phyloP scores from a whole-genome alignment of 2,888 invertebrate genomes.

The Spisula solida region DNA sequence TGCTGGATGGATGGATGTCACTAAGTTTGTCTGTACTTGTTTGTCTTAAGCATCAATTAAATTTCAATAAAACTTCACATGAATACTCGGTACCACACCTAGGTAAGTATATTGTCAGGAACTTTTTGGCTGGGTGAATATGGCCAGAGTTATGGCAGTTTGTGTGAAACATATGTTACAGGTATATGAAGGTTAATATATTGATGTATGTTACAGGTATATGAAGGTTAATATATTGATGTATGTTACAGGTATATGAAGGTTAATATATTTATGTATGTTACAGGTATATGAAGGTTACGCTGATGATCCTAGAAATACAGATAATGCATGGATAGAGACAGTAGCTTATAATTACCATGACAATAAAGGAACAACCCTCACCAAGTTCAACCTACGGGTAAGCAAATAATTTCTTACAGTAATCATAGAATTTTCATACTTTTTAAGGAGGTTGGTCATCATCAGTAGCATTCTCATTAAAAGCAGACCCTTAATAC shows the following conservation, averaged over 20 bases:
- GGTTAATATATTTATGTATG: not conserved
- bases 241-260: not conserved
- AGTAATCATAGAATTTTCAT: too few species aligned
- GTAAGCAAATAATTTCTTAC: constrained; percentile 60
- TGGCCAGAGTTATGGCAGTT: too few species aligned
- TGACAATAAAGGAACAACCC: constrained; percentile 91
- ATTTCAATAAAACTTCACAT: too few species aligned
- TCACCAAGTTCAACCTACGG: constrained; percentile 91
- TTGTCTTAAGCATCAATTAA: too few species aligned
- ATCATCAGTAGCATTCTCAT: not conserved
- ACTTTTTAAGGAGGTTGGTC: too few species aligned
- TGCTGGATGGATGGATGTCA: too few species aligned
- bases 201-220: constrained; percentile 89
- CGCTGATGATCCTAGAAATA: constrained; percentile 98
- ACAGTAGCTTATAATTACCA: constrained; percentile 97
- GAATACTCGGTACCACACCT: too few species aligned
- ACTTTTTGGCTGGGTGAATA: too few species aligned
- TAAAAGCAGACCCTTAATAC: too few species aligned
- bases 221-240: constrained; percentile 91
- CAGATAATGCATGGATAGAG: constrained; percentile 99
- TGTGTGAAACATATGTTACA: too few species aligned
- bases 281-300: constrained; percentile 94
- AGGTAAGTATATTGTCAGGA: too few species aligned
- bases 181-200: not conserved
- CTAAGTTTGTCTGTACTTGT: too few species aligned